Evolutionary conservation across 2,113 vertebrate species (phyloP), one percentile per base, ranked within the genome.

Genomic region (Hippocampus mohnikei): DNA sequence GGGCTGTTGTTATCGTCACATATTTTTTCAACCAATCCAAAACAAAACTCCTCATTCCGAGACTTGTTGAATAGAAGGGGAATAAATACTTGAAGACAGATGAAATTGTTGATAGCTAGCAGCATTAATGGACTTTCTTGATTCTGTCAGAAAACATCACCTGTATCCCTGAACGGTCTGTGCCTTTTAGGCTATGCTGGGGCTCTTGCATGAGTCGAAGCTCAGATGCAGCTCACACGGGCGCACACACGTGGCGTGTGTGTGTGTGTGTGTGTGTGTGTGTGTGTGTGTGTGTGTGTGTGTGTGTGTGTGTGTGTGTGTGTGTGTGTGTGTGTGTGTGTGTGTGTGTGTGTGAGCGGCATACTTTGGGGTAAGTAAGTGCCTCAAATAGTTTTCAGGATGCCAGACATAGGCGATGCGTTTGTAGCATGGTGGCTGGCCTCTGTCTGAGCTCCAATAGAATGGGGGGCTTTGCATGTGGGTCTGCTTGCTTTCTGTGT

Each of bases 381-480:
- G 89, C 89, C 78, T 86, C 58, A 79, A 75, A 90, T 93, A 77
- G 88, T 88, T 93, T 81, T 89, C 86, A 78, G 83, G 80, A 90
- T 91, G 83, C 88, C 86, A 89, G 85, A 74, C 90, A 91, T 90
- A 88, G 79, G 64, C 67, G 66, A 55, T 81, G 66, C 71, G 84
- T 87, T 85, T 89, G 72, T 77, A 81, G 74, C 74, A 70, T 25
- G 71, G 81, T 85, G 83, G 79, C 66, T 77, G 75, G 76, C 70
- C 72, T 74, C 79, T 73, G 78, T 79, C 80, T 87, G 83, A 77
- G 84, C 83, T 61, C 73, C 75, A 56, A 40, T 65, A 42, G 56
- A 73, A 59, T 44, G 53, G 55, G 71, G 67, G 63, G 67, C 52
- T 74, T 76, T 75, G 48, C 78, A 67, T 83, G 65, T 66, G 69